Evolutionary conservation across 2,113 vertebrate species (phyloP), one percentile per base, ranked within the genome.

Genomic region (Rhinoptilus africanus): DNA sequence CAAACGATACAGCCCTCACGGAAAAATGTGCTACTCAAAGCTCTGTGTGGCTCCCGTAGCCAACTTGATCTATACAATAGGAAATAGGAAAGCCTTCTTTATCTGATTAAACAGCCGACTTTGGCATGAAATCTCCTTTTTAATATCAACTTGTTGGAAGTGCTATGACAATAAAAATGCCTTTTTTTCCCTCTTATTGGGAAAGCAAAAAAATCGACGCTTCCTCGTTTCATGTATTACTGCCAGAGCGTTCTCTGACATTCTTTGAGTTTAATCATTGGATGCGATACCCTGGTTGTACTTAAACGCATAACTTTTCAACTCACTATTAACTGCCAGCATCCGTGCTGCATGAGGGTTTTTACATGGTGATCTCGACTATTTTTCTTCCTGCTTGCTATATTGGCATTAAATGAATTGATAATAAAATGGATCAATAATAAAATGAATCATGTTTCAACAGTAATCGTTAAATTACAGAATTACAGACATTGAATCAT

Each of bases 1-100:
- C 96, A 97, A 95, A 96, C 48, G 87, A 93, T 96, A 94, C 43
- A 94, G 77, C 93, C 87, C 84, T 87, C 60, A 41, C 1, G 15
- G 94, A 97, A 94, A 89, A 96, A 96, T 79, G 89, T 92, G 89
- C 93, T 96, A 34, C 94, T 97, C 93, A 96, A 96, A 97, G 95
- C 96, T 94, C 93, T 93, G 89, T 92, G 95, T 97, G 92, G 84
- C 96, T 96, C 87, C 94, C 57, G 84, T 43, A 95, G 92, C 93
- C 89, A 96, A 95, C 92, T 95, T 88, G 84, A 96, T 89, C 95
- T 97, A 85, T 96, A 96, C 94, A 97, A 85, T 95, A 54, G 91
- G 94, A 95, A 95, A 93, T 95, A 95, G 89, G 92, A 95, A 92
- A 96, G 94, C 92, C 81, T 37, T 37, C 88, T 97, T 96, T 96